phyloP scores from a whole-genome alignment of 2,113 vertebrate genomes.

The Podarcis cretensis region DNA sequence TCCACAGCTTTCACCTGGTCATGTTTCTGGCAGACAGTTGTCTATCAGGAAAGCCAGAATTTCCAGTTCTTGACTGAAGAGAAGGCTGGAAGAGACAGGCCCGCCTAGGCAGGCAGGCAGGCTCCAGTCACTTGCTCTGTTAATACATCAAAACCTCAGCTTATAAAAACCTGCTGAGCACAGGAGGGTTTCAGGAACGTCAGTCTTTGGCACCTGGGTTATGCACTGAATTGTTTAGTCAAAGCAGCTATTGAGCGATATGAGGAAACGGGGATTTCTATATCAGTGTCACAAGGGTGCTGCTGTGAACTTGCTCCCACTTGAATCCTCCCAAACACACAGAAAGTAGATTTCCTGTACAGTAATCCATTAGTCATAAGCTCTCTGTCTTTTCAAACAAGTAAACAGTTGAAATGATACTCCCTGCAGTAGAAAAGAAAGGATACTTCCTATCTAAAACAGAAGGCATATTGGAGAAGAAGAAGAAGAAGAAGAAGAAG shows the following conservation, averaged over 20 bases:
- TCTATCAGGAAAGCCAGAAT: background rate
- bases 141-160: background rate
- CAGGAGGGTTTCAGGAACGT: background rate
- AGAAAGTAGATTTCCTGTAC: background rate
- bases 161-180: background rate
- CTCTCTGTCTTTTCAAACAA: background rate
- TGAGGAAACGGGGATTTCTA: background rate
- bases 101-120: background rate
- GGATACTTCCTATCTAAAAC: background rate
- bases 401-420: background rate
- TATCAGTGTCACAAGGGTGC: background rate
- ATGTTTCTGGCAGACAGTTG: background rate
- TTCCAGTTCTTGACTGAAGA: slow-evolving; percentile 4
- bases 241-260: background rate
- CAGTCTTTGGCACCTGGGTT: background rate
- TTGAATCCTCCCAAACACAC: background rate
- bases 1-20: background rate
- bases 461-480: background rate
- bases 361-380: background rate
- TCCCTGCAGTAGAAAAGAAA: background rate
- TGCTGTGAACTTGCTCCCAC: background rate
- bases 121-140: background rate
- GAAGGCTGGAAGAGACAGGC: background rate
- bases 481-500: background rate
- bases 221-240: background rate